phyloP scores from a whole-genome alignment of 2,113 vertebrate species.

The Verasper variegatus region DNA sequence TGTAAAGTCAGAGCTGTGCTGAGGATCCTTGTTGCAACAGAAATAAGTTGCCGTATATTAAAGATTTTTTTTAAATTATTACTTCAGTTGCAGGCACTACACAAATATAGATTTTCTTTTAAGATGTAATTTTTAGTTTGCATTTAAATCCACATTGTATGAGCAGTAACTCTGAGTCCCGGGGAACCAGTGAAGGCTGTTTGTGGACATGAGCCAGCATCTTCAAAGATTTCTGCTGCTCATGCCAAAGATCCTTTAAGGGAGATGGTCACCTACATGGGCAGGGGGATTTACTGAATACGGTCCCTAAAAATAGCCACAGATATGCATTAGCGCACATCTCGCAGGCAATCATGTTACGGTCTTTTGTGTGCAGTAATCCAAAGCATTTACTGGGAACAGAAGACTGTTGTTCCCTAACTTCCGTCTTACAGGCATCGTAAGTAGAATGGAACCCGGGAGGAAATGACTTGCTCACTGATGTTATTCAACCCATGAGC shows the following conservation, averaged over 20 bases:
- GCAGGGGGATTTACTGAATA: background rate
- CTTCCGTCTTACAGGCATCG: background rate
- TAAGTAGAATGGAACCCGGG: background rate
- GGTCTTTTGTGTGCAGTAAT: background rate
- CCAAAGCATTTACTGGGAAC: background rate
- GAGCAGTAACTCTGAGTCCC: slow-evolving; percentile 27
- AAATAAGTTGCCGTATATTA: slow-evolving; percentile 55
- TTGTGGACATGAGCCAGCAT: slow-evolving; percentile 40
- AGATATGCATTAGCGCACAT: background rate
- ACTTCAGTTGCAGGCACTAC: slow-evolving; percentile 14
- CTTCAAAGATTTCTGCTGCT: slow-evolving; percentile 17
- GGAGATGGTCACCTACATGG: slow-evolving; percentile 4
- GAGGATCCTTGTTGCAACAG: slow-evolving; percentile 67
- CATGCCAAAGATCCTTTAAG: slow-evolving; percentile 35
- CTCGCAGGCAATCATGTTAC: too few species aligned
- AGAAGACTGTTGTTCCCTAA: background rate
- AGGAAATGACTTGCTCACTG: too few species aligned
- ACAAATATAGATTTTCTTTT: background rate
- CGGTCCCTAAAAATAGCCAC: background rate
- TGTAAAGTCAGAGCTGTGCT: slow-evolving; percentile 77
- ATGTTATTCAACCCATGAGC: background rate
- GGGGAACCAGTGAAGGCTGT: slow-evolving; percentile 7
- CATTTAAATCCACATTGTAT: background rate
- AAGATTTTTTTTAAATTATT: background rate
- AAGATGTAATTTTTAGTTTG: background rate